Evolutionary conservation across 2,113 vertebrate species (phyloP).

Genomic region (Balaenoptera acutorostrata): DNA sequence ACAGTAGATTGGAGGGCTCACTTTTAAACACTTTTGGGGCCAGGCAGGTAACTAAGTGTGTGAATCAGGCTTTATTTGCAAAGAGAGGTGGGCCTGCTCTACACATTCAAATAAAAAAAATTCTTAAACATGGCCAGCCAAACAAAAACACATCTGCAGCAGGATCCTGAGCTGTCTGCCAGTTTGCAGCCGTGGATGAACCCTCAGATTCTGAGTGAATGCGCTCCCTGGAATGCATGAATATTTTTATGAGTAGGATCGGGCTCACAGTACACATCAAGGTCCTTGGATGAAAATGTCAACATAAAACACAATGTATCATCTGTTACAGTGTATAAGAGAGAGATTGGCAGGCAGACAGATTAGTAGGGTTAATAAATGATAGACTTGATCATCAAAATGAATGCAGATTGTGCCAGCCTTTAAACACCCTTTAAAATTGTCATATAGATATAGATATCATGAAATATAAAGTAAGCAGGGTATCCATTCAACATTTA

Average conservation of each 20-base stretch:
- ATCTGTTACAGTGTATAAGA: constrained; percentile 14
- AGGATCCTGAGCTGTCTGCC: background rate
- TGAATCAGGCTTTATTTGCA: background rate
- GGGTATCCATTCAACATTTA: background rate
- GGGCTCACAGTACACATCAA: background rate
- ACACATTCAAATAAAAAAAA: background rate
- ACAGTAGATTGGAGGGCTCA: background rate
- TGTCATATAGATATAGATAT: background rate
- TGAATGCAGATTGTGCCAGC: constrained; percentile 25
- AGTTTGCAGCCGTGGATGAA: background rate
- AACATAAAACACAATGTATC: constrained; percentile 43
- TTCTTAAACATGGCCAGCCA: background rate
- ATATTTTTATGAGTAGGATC: constrained; percentile 28
- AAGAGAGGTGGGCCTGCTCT: background rate
- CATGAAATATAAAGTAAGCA: constrained; percentile 23
- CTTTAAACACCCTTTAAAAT: constrained; percentile 40
- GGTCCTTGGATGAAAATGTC: constrained; percentile 52
- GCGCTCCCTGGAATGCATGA: background rate
- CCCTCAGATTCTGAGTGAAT: background rate
- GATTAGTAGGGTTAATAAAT: constrained; percentile 52
- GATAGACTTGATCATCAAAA: constrained; percentile 28
- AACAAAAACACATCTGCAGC: constrained; percentile 16
- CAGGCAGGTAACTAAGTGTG: background rate
- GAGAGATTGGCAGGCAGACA: constrained; percentile 31
- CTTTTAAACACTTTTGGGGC: background rate